Conservation (phyloP, 1,140 invertebrate genomes). For the Platorchestia sp. region DNA sequence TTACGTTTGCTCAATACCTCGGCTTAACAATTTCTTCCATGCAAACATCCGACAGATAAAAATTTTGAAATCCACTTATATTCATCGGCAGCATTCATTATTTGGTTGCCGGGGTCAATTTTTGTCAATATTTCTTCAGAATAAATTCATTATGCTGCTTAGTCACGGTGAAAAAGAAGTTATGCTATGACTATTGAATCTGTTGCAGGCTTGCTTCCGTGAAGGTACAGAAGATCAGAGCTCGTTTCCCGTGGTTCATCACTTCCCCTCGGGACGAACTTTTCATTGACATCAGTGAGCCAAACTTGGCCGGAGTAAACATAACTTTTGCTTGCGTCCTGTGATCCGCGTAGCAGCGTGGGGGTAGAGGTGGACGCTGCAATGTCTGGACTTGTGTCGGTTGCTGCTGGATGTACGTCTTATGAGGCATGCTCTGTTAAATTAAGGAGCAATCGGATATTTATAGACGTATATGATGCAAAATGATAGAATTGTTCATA, state of each 20-base stretch:
- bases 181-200: neutral
- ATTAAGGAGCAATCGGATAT: no score
- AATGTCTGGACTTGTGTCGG: neutral
- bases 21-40: neutral
- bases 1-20: neutral
- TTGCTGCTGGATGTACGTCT: neutral
- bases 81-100: neutral
- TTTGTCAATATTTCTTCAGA: neutral
- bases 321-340: constrained; percentile 29
- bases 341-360: neutral
- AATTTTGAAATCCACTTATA: neutral
- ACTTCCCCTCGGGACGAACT: constrained; percentile 4
- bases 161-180: neutral
- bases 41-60: neutral
- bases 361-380: neutral
- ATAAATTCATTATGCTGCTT: neutral
- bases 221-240: neutral
- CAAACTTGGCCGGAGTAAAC: constrained; percentile 34
- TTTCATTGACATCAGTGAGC: constrained; percentile 45
- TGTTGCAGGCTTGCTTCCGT: neutral
- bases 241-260: constrained; percentile 25
- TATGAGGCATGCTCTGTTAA: neutral
- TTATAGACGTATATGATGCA: no score
- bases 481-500: no score
- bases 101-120: no score